These are phyloP conservation scores for Phyto melanocephala DNA, from an alignment of 2,888 invertebrate species.

Conservation along the genomic window DNA sequence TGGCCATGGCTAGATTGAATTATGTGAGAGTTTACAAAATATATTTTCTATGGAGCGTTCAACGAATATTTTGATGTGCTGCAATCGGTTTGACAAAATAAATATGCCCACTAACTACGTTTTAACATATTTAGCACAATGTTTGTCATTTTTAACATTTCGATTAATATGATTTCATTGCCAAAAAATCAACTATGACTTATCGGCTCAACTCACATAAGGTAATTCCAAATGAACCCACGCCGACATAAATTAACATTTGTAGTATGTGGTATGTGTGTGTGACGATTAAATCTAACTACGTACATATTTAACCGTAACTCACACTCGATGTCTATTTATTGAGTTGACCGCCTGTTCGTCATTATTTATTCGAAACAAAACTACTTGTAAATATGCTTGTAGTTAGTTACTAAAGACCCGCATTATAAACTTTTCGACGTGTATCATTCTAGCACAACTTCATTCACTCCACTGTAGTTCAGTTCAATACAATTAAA, in stretches of 20 bases:
- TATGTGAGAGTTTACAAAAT: too few species aligned
- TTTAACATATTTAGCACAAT: too few species aligned
- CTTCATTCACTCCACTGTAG: not conserved
- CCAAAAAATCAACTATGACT: too few species aligned
- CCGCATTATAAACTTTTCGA: constrained; percentile 20
- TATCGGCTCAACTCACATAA: too few species aligned
- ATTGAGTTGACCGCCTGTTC: not conserved
- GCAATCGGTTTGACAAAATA: too few species aligned
- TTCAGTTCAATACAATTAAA: not conserved
- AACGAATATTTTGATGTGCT: too few species aligned
- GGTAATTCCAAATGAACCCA: too few species aligned
- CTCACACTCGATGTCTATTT: not conserved
- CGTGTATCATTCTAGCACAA: not conserved
- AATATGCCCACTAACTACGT: too few species aligned
- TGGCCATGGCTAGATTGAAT: too few species aligned
- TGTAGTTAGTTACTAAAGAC: not conserved
- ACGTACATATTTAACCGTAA: not conserved
- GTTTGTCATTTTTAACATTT: too few species aligned
- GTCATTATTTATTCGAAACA: constrained; percentile 1
- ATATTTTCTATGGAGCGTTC: too few species aligned
- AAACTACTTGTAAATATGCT: not conserved
- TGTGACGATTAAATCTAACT: constrained; percentile 37
- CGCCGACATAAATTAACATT: constrained; percentile 28
- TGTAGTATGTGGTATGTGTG: constrained; percentile 15
- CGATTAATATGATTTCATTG: too few species aligned